phyloP scores from a whole-genome alignment of 2,888 invertebrate species.

The Sepiola atlantica region DNA sequence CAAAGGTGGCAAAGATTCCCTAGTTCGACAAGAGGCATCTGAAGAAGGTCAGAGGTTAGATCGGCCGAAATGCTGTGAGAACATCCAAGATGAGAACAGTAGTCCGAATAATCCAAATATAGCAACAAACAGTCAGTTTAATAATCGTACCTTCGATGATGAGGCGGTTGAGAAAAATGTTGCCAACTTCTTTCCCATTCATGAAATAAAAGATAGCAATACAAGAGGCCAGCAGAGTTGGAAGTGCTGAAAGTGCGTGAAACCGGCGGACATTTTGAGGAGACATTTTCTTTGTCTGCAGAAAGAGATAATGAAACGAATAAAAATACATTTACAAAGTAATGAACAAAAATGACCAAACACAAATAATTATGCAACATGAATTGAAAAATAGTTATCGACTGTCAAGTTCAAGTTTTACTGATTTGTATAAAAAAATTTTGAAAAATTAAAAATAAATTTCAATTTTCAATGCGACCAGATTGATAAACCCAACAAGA shows the following conservation, averaged over 20 bases:
- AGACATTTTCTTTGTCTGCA: slow-evolving; percentile 55
- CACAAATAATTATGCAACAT: background rate
- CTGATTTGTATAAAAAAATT: too few relatives aligned
- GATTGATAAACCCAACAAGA: too few relatives aligned
- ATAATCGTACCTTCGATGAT: slow-evolving; percentile 76
- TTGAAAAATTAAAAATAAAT: too few relatives aligned
- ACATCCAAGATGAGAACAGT: too few relatives aligned
- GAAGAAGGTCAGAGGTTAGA: too few relatives aligned
- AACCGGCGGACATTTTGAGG: slow-evolving; percentile 77
- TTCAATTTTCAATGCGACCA: too few relatives aligned
- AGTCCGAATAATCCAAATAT: too few relatives aligned
- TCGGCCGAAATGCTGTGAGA: too few relatives aligned
- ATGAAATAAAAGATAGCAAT: slow-evolving; percentile 92
- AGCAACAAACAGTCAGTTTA: background rate
- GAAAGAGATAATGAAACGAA: slow-evolving; percentile 47
- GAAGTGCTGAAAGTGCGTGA: slow-evolving; percentile 82
- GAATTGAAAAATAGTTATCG: too few relatives aligned
- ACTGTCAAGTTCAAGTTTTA: too few relatives aligned
- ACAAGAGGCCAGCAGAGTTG: slow-evolving; percentile 85
- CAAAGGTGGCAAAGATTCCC: background rate
- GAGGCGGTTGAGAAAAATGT: slow-evolving; percentile 81
- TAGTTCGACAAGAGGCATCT: too few relatives aligned
- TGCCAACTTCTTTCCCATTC: slow-evolving; percentile 84
- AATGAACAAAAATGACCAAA: slow-evolving; percentile 61
- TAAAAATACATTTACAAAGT: background rate